Conservation (phyloP, 2,113 vertebrate species). For the Bolborhynchus lineola region DNA sequence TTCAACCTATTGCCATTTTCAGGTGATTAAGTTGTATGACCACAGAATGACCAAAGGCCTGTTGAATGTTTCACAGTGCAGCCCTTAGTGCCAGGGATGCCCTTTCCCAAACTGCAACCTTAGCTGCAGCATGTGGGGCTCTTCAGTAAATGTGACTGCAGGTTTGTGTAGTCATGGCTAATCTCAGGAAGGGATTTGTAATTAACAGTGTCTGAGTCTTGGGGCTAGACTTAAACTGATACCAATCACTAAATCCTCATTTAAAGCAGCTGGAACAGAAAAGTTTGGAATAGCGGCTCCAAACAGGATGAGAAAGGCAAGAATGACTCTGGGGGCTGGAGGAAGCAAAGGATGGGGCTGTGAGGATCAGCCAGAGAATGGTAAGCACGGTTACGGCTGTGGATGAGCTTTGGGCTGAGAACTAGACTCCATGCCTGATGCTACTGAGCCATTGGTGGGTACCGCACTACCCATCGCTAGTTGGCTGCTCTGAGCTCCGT, state of each 20-base stretch:
- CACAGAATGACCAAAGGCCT: neutral
- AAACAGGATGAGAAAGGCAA: neutral
- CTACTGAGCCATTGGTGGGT: neutral
- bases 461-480: accelerated
- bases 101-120: neutral
- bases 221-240: no score
- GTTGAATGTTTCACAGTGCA: neutral
- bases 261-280: neutral
- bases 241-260: neutral
- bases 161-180: neutral
- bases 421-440: accelerated
- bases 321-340: neutral
- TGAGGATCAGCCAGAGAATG: neutral
- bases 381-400: neutral
- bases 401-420: neutral
- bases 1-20: neutral
- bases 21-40: neutral
- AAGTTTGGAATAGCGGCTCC: neutral
- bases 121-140: neutral
- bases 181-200: neutral
- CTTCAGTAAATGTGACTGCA: neutral
- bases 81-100: neutral
- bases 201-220: neutral
- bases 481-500: accelerated
- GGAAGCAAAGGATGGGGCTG: neutral